These are phyloP conservation scores for Fundulus diaphanus DNA, from an alignment of 2,797 vertebrate species.

Conservation along the genomic window DNA sequence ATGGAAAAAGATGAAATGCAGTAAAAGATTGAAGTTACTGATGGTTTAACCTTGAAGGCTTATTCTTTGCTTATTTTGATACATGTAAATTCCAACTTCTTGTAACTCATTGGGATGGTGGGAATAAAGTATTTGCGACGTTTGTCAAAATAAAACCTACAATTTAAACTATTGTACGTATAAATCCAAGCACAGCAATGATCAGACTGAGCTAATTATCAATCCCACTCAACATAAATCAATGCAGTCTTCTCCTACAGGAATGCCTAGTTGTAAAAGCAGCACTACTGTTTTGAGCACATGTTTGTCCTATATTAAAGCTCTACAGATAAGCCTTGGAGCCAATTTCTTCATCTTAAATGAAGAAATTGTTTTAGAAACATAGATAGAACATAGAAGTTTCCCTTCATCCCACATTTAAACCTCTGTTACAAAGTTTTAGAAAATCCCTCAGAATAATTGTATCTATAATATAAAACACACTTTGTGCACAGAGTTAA, in stretches of 20 bases:
- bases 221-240: neutral
- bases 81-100: constrained; percentile 44
- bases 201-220: neutral
- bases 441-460: neutral
- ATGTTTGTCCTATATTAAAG: neutral
- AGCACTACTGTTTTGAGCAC: neutral
- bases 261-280: neutral
- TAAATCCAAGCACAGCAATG: neutral
- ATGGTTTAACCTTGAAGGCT: constrained; percentile 31
- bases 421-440: constrained; percentile 8
- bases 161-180: neutral
- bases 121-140: neutral
- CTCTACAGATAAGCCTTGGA: constrained; percentile 12
- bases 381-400: neutral
- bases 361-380: neutral
- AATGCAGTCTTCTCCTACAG: no score
- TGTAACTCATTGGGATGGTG: constrained; percentile 7
- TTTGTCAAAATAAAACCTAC: constrained; percentile 5
- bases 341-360: constrained; percentile 20
- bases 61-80: constrained; percentile 23
- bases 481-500: neutral
- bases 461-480: neutral
- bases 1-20: constrained; percentile 36
- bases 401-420: constrained; percentile 11
- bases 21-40: constrained; percentile 30